Evolutionary conservation across 2,888 invertebrate genomes (phyloP), one percentile per base, ranked within the genome.

Genomic region (Spisula solida): DNA sequence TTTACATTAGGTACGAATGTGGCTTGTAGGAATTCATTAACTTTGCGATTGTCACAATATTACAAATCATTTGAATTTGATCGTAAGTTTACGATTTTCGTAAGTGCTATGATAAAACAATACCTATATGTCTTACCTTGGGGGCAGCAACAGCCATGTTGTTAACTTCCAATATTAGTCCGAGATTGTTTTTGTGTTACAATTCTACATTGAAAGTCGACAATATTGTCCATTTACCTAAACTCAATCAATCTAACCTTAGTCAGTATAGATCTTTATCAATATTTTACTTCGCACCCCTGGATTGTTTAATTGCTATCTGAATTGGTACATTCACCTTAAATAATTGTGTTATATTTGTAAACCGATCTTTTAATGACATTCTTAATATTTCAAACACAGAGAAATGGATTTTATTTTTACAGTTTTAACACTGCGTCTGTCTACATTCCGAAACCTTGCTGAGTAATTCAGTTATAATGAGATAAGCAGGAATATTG

Each of bases 251-350:
- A n/a, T n/a, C n/a, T n/a, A n/a, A n/a, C 4, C 60, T 25, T 10
- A n/a, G 60, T 25, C 25, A 66, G 8, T 66, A 66, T 66, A n/a
- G 60, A 66, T 60, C 60, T 60, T 18, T 60, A 20, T 60, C 60
- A 25, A 60, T 60, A 60, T 66, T 66, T 66, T 66, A 66, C 60
- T 66, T 66, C 60, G 25, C 60, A 66, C 60, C 25, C n/a, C 60
- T 12, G 51, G 60, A 25, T 66, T 66, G 20, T 25, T 66, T 66
- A 51, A 51, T 51, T 51, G 51, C 14, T 12, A 16, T 12, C 51
- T 51, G 8, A 66, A 66, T 66, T 66, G n/a, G 60, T n/a, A 10
- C 60, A n/a, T n/a, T 66, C 60, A 66, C 60, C 20, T 25, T 25
- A 12, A 25, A 66, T 2, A 60, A 20, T 60, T 60, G 6, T 25